These are phyloP conservation scores for Nemapogon koenigi DNA, from an alignment of 2,888 invertebrate genomes.

Conservation along the genomic window DNA sequence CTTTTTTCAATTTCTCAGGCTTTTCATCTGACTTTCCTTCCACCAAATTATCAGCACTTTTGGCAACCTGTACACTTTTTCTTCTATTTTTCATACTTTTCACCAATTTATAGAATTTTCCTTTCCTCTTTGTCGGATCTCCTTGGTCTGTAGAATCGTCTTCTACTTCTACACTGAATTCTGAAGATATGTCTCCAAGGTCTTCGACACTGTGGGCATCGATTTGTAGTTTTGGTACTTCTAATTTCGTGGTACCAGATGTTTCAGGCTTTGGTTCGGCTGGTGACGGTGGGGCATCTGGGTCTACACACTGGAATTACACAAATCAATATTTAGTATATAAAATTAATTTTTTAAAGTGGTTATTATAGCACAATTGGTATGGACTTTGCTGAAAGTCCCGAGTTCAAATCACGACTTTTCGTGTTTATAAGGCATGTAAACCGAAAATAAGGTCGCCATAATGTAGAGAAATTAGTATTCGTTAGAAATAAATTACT, in stretches of 20 bases:
- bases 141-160: conserved; percentile 36
- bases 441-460: too few species aligned
- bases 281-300: conserved; percentile 36
- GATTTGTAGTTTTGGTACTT: conserved; percentile 32
- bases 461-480: too few species aligned
- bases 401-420: too few species aligned
- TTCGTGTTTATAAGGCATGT: too few species aligned
- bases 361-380: too few species aligned
- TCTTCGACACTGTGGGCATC: conserved; percentile 55
- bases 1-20: conserved; percentile 41
- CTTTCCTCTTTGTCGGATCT: conserved; percentile 45
- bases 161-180: conserved; percentile 56
- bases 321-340: not conserved
- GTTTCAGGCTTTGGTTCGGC: conserved; percentile 42
- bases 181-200: conserved; percentile 54
- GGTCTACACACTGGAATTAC: conserved; percentile 45
- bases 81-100: conserved; percentile 57
- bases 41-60: conserved; percentile 46
- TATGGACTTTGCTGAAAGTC: too few species aligned
- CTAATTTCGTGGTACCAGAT: conserved; percentile 40
- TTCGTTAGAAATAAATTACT: conserved; percentile 2
- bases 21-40: conserved; percentile 43
- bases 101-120: conserved; percentile 52
- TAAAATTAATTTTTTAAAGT: not conserved
- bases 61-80: conserved; percentile 56